These are phyloP conservation scores for Cheirogaleus medius DNA, from an alignment of 2,113 vertebrate species.

Conservation along the genomic window DNA sequence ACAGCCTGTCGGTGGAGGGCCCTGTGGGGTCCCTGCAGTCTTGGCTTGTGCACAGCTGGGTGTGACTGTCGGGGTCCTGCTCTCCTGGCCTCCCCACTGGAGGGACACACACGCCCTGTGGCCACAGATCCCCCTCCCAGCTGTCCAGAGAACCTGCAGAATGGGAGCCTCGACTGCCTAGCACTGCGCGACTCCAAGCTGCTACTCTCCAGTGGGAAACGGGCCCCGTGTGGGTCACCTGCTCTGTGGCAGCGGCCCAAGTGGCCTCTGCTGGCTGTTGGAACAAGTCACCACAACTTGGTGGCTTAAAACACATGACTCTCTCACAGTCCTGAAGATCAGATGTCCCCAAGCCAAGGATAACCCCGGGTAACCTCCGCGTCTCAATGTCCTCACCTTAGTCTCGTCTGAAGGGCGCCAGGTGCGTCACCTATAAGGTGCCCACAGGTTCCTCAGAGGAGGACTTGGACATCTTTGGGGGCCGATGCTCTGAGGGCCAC, in stretches of 20 bases:
- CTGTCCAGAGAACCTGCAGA: too few relatives aligned
- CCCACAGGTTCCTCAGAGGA: not conserved
- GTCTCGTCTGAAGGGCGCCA: not conserved
- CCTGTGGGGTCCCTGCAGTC: too few relatives aligned
- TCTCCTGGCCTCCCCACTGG: not conserved
- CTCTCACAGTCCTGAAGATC: not conserved
- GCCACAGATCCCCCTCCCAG: too few relatives aligned
- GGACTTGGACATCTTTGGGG: not conserved
- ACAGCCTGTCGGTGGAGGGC: not conserved
- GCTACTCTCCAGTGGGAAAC: not conserved
- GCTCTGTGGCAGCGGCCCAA: not conserved
- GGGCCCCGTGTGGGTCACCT: not conserved
- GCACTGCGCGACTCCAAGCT: too few relatives aligned
- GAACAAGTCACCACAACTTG: not conserved
- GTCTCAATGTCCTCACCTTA: not conserved
- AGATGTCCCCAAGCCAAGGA: not conserved
- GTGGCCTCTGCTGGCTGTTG: not conserved
- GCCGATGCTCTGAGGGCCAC: too few relatives aligned
- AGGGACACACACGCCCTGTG: not conserved
- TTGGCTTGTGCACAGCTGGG: not conserved
- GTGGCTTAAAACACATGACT: not conserved
- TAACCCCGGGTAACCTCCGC: accelerated
- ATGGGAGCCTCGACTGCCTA: too few relatives aligned
- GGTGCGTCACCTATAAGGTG: not conserved
- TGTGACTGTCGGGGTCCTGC: not conserved